These are phyloP conservation scores for Apolygus lucorum DNA, from an alignment of 1,140 invertebrate genomes.

Conservation along the genomic window DNA sequence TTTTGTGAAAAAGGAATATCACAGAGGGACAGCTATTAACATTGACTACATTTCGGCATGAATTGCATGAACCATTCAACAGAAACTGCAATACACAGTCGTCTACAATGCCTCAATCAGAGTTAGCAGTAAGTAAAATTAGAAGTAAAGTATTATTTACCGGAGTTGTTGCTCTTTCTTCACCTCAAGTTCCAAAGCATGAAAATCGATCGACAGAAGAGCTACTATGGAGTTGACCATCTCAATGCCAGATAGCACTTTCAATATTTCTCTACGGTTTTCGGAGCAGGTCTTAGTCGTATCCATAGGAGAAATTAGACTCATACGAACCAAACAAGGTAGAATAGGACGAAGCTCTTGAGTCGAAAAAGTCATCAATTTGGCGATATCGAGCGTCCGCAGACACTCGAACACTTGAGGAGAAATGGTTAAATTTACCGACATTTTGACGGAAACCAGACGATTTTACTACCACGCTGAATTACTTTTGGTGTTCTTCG, in stretches of 20 bases:
- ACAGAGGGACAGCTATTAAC: too few species aligned
- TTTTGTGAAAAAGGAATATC: too few species aligned
- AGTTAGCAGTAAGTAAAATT: too few species aligned
- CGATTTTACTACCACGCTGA: too few species aligned
- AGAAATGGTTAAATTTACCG: neutral
- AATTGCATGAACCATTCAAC: too few species aligned
- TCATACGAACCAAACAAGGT: constrained; percentile 87
- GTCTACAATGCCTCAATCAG: too few species aligned
- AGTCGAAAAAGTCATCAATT: constrained; percentile 34
- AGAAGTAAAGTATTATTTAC: too few species aligned
- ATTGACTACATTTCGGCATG: too few species aligned
- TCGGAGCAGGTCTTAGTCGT: constrained; percentile 71
- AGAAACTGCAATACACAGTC: too few species aligned
- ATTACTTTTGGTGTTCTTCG: too few species aligned
- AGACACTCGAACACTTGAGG: neutral
- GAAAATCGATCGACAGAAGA: constrained; percentile 88
- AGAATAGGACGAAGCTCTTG: constrained; percentile 77
- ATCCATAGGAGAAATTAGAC: constrained; percentile 78
- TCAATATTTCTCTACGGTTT: constrained; percentile 76
- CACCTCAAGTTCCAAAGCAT: constrained; percentile 81
- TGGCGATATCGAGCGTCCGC: neutral
- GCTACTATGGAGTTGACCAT: constrained; percentile 90
- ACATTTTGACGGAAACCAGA: neutral
- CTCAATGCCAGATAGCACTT: constrained; percentile 81
- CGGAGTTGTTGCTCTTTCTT: constrained; percentile 86